A percentile compares a stretch with the other conserved stretches of the same genome.
phyloP scores from a whole-genome alignment of 2,113 vertebrate genomes.

The Nansenia antarctica region DNA sequence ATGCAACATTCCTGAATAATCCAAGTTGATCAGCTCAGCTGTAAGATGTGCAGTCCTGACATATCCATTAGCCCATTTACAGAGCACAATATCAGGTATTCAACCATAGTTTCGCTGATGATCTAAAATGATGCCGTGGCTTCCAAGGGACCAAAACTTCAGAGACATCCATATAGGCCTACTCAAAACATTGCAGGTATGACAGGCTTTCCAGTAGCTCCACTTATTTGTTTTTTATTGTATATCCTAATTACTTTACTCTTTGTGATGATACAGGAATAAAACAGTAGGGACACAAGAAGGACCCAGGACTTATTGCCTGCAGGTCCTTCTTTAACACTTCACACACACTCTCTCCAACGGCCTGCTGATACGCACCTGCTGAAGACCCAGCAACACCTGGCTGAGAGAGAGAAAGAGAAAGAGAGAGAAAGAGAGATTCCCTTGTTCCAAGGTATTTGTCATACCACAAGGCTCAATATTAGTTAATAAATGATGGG shows the following conservation, averaged over 20 bases:
- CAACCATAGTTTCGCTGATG: background rate
- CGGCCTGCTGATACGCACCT: slow-evolving; percentile 3
- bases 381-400: slow-evolving; percentile 4
- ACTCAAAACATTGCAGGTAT: background rate
- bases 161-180: no score
- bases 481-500: slow-evolving; percentile 81
- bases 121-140: background rate
- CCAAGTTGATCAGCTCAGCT: no score
- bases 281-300: no score
- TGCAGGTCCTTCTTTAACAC: background rate
- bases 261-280: slow-evolving; percentile 1
- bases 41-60: no score
- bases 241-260: background rate
- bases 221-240: background rate
- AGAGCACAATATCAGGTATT: background rate
- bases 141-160: background rate
- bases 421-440: slow-evolving; percentile 38
- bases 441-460: slow-evolving; percentile 32
- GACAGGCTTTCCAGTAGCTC: background rate
- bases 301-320: background rate
- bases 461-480: slow-evolving; percentile 65
- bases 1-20: no score
- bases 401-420: slow-evolving; percentile 1
- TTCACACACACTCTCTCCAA: background rate
- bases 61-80: background rate